Evolutionary conservation across 1,140 invertebrate genomes (phyloP).

Genomic region (Hyphantria cunea): DNA sequence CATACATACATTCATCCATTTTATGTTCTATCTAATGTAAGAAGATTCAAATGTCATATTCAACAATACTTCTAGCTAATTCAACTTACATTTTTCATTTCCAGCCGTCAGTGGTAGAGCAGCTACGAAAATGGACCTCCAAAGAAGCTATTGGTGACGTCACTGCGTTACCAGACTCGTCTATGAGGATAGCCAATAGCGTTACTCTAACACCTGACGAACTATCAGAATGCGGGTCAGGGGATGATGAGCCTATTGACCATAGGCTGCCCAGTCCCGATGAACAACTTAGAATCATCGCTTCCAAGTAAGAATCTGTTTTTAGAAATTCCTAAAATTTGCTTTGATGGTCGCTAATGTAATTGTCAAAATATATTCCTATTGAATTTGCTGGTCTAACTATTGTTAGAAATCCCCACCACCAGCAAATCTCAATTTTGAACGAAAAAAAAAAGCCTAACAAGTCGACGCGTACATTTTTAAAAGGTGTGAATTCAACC

Average conservation of each 20-base stretch:
- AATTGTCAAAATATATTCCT: too few species aligned
- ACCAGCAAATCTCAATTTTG: too few species aligned
- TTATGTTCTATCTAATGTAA: too few species aligned
- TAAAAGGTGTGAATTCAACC: too few species aligned
- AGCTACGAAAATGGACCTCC: constrained; percentile 92
- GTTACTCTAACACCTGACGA: constrained; percentile 79
- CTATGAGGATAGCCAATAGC: constrained; percentile 81
- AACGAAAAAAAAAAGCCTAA: too few species aligned
- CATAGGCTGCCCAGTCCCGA: constrained; percentile 92
- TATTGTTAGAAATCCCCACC: too few species aligned
- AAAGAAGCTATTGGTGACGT: constrained; percentile 91
- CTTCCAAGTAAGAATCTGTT: constrained; percentile 85
- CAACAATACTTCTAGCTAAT: too few species aligned
- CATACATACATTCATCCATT: background rate
- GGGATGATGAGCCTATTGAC: constrained; percentile 88
- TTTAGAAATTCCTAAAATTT: background rate
- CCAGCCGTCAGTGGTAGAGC: constrained; percentile 90
- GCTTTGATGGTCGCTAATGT: too few species aligned
- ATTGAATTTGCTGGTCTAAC: too few species aligned
- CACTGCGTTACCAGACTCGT: constrained; percentile 89
- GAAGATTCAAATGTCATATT: too few species aligned
- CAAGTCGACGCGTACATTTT: too few species aligned
- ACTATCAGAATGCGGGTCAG: constrained; percentile 80
- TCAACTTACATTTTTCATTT: constrained; percentile 43
- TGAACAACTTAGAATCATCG: constrained; percentile 90